Evolutionary conservation across 2,888 invertebrate genomes (phyloP), one percentile per base, ranked within the genome.

Genomic region (Allophyes oxyacanthae): DNA sequence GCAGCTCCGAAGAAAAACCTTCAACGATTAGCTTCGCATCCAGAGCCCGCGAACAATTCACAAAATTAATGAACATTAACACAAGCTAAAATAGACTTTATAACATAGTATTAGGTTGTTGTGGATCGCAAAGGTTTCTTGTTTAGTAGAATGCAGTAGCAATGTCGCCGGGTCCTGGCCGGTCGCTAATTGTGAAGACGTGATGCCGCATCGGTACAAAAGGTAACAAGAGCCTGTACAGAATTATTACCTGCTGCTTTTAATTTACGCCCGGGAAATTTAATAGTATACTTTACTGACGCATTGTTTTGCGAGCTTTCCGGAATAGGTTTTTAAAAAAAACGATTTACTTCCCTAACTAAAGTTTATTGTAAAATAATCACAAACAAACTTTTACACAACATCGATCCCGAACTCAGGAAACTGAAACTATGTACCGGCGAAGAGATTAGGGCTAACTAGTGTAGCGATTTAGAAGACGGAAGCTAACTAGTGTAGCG

Each of bases 151-250:
- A 67, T 67, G 67, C 63, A 63, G 58, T 34, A 49, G 60, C 55
- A 58, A 60, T 62, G 61, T 52, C 34, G 46, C 41, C 40, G 46
- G 50, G 43, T 43, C 55, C 51, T 59, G 56, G 45, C 33, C 33
- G 69, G 53, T n/a, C 49, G 25, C 70, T 72, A 72, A 72, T 72
- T 72, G 64, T 52, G 13, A n/a, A 28, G 51, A 55, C 65, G 72
- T 60, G 72, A 52, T 41, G 8, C 45, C 43, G 36, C 56, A 62
- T 7, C 55, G 20, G 43, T 8, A 20, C 49, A 10, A 7, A 38
- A 52, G 34, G 43, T 40, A 32, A 52, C 53, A 40, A 38, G 54
- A 25, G 1, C 11, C 37, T 3, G 6, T 5, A 7, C 9, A 40
- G 36, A 13, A 42, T 14, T 38, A 28, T 9, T 42, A 9, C 32